Base-by-base conservation (phyloP, 2,888 invertebrate genomes). In the Pherbina coryleti region DNA sequence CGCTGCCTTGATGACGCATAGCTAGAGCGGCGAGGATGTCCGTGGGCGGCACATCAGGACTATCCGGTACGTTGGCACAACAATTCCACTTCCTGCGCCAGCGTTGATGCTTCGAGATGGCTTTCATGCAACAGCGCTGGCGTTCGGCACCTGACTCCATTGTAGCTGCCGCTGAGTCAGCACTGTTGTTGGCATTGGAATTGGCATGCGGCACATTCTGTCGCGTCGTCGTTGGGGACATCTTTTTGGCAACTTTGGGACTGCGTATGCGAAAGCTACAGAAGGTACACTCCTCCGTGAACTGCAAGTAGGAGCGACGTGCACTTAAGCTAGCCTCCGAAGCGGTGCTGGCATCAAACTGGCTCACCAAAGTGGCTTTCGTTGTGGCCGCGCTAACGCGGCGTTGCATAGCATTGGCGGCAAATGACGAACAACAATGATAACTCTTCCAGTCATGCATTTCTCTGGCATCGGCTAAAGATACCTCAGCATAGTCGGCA, bases 51-150 rank as follows among this genome's bases (percentile, higher is more conserved):
- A 91, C 91, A 84, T 92, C 92, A 0, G 92, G 92, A 87, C 92
- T 92, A 80, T 92, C 92, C 0, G 92, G 92, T 9, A 92, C 91
- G 49, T 91, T 91, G 62, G 91, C 89, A 82, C 92, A 92, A 82
- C 92, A 92, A 83, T 92, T 92, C 92, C 92, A 92, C 89, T 91
- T 92, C 82, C 91, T 90, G 53, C 90, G 87, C 89, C 90, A 90
- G 34, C 90, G 87, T 79, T 90, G 90, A 78, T 90, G 89, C 78
- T 90, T 90, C 31, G 90, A 88, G 53, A 90, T 89, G 14, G 87
- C 85, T 79, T 88, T 88, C 75, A 88, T 83, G 67, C 86, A 86
- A 80, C 86, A 87, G 5, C 84, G 82, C 67, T 84, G 84, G 77
- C 84, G 82, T 72, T 84, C 81, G 9, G 78, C 60, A 5, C 31